phyloP scores from a whole-genome alignment of 2,888 invertebrate species.

The Tipula confusa region DNA sequence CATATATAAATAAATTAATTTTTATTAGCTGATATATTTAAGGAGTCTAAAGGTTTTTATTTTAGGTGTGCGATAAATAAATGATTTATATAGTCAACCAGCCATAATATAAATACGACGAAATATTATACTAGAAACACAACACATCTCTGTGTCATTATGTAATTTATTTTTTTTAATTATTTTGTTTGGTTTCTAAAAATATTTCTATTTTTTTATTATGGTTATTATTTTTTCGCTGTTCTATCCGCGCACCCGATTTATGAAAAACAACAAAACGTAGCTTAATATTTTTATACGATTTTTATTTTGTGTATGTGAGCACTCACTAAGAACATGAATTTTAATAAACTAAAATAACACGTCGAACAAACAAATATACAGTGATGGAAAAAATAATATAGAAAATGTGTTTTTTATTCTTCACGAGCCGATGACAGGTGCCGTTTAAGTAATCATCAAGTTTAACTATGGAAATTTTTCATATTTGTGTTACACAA shows the following conservation, averaged over 20 bases:
- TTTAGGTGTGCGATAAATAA: neutral
- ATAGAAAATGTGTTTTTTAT: too few species aligned
- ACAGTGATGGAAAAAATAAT: neutral
- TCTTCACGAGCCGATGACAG: too few species aligned
- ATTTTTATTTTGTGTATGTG: neutral
- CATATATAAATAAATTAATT: too few species aligned
- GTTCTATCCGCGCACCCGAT: neutral
- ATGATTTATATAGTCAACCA: neutral
- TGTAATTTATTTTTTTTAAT: neutral
- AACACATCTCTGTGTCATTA: neutral
- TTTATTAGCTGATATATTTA: too few species aligned
- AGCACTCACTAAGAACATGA: neutral
- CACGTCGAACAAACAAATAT: neutral
- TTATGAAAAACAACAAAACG: neutral
- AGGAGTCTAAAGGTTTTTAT: neutral
- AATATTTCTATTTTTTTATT: neutral
- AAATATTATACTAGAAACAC: neutral
- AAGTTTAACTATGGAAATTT: too few species aligned
- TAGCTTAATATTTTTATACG: neutral
- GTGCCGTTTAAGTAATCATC: too few species aligned
- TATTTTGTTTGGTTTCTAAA: constrained; percentile 16
- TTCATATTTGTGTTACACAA: too few species aligned
- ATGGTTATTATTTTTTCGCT: neutral
- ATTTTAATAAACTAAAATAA: neutral
- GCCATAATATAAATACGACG: neutral